These are phyloP conservation scores for Triops cancriformis DNA, from an alignment of 1,140 invertebrate species.

Conservation along the genomic window DNA sequence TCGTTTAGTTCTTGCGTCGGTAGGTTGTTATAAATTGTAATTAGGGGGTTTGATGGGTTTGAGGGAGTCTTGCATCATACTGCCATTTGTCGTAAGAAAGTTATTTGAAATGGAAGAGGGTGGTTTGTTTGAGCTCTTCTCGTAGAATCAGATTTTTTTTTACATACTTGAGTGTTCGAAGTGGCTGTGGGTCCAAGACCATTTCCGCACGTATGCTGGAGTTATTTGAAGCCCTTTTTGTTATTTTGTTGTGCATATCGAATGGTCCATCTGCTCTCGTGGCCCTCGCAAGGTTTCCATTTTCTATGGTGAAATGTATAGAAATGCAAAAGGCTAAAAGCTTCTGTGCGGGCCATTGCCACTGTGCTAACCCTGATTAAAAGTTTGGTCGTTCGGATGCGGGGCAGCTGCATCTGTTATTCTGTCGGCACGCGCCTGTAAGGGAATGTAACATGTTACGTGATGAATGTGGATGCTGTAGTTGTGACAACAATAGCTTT, in stretches of 20 bases:
- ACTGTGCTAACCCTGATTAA: background rate
- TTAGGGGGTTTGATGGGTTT: too few species aligned
- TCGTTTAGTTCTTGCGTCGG: too few species aligned
- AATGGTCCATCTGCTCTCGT: background rate
- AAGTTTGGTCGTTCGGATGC: background rate
- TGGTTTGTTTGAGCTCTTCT: too few species aligned
- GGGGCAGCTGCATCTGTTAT: slow-evolving; percentile 4
- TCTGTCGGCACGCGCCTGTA: background rate
- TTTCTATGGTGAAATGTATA: background rate
- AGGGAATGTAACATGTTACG: background rate
- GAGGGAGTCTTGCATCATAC: too few species aligned
- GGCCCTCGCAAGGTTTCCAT: background rate
- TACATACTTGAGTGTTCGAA: too few species aligned
- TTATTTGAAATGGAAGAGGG: too few species aligned
- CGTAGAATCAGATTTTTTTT: too few species aligned
- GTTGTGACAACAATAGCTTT: slow-evolving; percentile 4
- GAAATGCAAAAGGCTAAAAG: slow-evolving; percentile 5
- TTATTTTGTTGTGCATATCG: background rate
- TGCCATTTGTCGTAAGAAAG: too few species aligned
- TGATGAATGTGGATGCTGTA: slow-evolving; percentile 9
- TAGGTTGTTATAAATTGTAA: too few species aligned
- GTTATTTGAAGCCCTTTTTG: background rate
- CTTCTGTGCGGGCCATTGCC: slow-evolving; percentile 1
- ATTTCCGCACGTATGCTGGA: background rate
- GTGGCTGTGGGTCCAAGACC: too few species aligned